These are phyloP conservation scores for Coilia nasus DNA, from an alignment of 2,797 vertebrate species.

Conservation along the genomic window DNA sequence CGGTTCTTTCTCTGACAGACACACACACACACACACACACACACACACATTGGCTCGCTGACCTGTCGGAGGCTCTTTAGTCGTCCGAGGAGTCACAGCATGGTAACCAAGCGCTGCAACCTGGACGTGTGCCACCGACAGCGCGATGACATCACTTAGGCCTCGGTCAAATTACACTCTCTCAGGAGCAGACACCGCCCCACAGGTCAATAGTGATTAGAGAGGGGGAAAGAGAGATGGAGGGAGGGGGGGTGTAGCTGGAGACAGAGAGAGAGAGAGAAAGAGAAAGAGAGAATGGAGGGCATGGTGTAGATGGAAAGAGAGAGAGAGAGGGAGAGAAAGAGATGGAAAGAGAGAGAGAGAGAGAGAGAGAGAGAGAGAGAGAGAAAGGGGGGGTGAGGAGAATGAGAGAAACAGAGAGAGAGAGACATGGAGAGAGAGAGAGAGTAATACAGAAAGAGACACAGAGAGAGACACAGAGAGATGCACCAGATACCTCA, in stretches of 20 bases:
- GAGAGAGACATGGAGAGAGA: too few relatives aligned
- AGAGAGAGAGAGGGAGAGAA: too few relatives aligned
- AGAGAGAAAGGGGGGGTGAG: too few relatives aligned
- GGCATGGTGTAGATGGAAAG: neutral
- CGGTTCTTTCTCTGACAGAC: neutral
- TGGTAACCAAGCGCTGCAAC: slow-evolving; percentile 26
- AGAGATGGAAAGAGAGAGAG: too few relatives aligned
- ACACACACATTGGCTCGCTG: neutral
- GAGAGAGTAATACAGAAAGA: neutral
- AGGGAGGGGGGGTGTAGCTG: neutral
- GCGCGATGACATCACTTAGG: slow-evolving; percentile 53
- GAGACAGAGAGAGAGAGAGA: too few relatives aligned
- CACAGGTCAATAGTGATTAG: slow-evolving; percentile 33
- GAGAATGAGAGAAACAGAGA: too few relatives aligned
- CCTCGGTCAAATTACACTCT: slow-evolving; percentile 44
- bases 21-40: too few relatives aligned
- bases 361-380: too few relatives aligned
- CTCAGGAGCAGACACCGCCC: slow-evolving; percentile 38
- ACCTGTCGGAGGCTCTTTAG: neutral
- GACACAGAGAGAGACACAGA: neutral
- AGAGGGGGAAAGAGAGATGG: neutral
- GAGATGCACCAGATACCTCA: neutral
- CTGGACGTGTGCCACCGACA: slow-evolving; percentile 43
- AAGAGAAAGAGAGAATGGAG: too few relatives aligned
- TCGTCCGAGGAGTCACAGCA: neutral